Percentiles rank a stretch among this genome's conserved stretches.
Evolutionary conservation across 2,888 invertebrate genomes (phyloP).

Genomic region (Volucella inflata): DNA sequence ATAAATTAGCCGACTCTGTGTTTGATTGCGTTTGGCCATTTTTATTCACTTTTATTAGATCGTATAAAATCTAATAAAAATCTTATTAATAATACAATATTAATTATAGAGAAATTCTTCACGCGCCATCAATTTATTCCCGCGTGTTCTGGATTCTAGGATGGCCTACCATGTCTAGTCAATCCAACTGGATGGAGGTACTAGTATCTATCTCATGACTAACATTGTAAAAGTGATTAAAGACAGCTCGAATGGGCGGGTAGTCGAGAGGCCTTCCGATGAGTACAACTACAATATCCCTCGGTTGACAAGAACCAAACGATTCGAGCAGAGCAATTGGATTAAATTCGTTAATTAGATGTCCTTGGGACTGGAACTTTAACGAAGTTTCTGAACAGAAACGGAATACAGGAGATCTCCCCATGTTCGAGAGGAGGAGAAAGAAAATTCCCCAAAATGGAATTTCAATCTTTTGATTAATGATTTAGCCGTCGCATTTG

Average conservation of each 20-base stretch:
- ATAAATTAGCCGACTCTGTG: constrained; percentile 42
- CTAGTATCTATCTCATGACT: background rate
- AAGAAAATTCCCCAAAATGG: constrained; percentile 25
- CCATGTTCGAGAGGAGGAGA: no score
- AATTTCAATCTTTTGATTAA: constrained; percentile 23
- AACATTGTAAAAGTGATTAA: constrained; percentile 13
- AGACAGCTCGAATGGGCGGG: background rate
- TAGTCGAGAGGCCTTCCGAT: background rate
- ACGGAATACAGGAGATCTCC: no score
- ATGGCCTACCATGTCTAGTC: no score
- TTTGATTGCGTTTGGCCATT: constrained; percentile 49
- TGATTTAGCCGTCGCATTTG: background rate
- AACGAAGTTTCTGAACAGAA: no score
- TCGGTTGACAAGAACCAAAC: background rate
- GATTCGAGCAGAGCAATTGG: constrained; percentile 20
- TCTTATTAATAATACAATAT: constrained; percentile 47
- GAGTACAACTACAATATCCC: background rate
- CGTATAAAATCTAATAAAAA: constrained; percentile 55
- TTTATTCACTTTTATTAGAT: constrained; percentile 55
- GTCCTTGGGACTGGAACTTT: constrained; percentile 5
- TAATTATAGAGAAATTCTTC: constrained; percentile 50
- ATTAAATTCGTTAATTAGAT: constrained; percentile 34
- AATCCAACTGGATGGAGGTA: background rate
- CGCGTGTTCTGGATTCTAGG: background rate
- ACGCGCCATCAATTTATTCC: constrained; percentile 14